A percentile compares a stretch with the other conserved stretches of the same genome.
phyloP scores from a whole-genome alignment of 2,888 invertebrate genomes.

The Lithodes maja region DNA sequence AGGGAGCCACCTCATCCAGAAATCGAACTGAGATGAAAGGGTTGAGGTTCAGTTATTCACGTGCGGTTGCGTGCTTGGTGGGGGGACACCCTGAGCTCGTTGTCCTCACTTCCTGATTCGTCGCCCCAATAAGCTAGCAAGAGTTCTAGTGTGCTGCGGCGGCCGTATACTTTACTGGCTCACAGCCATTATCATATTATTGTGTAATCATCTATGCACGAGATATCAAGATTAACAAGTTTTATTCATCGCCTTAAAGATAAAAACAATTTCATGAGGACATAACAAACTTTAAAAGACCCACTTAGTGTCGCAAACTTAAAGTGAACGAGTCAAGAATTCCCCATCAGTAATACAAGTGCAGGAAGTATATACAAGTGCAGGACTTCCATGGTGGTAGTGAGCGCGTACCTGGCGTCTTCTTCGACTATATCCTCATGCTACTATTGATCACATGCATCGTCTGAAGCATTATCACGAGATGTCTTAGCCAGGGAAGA shows the following conservation, averaged over 20 bases:
- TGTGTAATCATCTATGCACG: no score
- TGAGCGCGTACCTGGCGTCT: neutral
- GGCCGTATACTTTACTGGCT: no score
- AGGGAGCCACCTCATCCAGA: neutral
- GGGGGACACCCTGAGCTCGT: neutral
- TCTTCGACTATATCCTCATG: slow-evolving; percentile 2
- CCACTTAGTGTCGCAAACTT: no score
- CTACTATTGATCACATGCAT: slow-evolving; percentile 37
- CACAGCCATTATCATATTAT: no score
- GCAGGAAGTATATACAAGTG: no score
- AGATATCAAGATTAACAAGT: no score
- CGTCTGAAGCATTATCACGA: slow-evolving; percentile 47
- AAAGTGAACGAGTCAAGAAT: no score
- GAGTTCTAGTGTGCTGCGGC: neutral
- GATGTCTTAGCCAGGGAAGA: slow-evolving; percentile 5
- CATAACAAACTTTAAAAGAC: no score
- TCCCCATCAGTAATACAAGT: no score
- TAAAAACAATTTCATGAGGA: no score
- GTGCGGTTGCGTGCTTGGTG: neutral
- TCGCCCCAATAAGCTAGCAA: neutral
- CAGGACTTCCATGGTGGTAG: no score
- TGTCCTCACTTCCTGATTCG: neutral
- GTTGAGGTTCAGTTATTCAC: slow-evolving; percentile 1
- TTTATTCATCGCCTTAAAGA: no score
- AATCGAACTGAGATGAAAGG: neutral